These are phyloP conservation scores for Streptopelia turtur DNA, from an alignment of 2,797 vertebrate species.

Conservation along the genomic window DNA sequence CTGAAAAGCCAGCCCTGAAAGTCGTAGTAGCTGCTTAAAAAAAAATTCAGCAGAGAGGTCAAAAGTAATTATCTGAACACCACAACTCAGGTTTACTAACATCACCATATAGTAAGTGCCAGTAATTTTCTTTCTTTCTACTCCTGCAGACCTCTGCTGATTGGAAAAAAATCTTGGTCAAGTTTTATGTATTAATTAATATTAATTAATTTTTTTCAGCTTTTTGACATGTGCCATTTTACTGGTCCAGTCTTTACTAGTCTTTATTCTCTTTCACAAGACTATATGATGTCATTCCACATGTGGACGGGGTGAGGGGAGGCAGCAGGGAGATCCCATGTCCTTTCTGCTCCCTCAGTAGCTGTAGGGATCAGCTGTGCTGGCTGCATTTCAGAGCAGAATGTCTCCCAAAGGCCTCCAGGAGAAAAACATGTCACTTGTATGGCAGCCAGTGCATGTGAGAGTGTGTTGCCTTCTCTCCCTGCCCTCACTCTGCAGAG, in stretches of 20 bases:
- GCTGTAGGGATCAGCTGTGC: background rate
- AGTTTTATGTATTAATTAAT: background rate
- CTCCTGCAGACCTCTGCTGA: background rate
- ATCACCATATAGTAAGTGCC: background rate
- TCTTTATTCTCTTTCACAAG: background rate
- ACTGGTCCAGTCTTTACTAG: background rate
- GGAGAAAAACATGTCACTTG: background rate
- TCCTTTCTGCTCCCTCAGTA: background rate
- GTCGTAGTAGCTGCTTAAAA: background rate
- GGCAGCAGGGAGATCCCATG: background rate
- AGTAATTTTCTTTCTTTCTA: background rate
- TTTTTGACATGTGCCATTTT: background rate
- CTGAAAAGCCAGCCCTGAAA: background rate
- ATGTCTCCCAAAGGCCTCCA: background rate
- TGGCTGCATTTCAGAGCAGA: background rate
- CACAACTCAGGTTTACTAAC: background rate
- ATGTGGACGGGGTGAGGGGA: background rate
- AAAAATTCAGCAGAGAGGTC: background rate
- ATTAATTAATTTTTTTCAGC: background rate
- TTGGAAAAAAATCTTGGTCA: background rate
- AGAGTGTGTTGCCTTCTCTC: background rate
- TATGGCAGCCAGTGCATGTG: background rate
- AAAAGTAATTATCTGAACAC: background rate
- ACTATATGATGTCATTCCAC: background rate
- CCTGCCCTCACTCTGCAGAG: background rate